Base-by-base conservation (phyloP, 2,797 vertebrate genomes). In the Sternarchorhynchus goeldii region DNA sequence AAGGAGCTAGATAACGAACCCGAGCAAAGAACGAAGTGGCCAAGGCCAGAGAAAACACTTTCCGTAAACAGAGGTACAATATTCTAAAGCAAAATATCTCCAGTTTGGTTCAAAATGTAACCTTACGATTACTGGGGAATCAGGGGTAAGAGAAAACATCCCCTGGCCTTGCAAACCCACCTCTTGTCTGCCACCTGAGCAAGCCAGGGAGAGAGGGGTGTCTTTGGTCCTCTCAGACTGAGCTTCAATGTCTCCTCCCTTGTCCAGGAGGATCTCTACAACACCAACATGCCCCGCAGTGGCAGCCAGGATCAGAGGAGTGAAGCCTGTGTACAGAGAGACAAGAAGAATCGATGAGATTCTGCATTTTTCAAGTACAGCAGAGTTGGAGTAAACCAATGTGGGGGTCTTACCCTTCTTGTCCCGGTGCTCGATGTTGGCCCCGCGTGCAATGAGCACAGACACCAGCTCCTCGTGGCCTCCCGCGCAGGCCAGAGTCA, bases 141-240 rank as follows among this genome's bases (percentile, higher is more conserved):
- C 18, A 25, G 36, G 12, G 16, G 14, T 25, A 25, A 25, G 25
- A 25, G 21, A 60, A n/a, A 58, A 0, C 7, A 8, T n/a, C 12
- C 21, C 29, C 8, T 5, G 32, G 25, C 14, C 55, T 64, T 56
- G 17, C n/a, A 17, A 58, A 39, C 25, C 81, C 85, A 99, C 98
- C 95, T 99, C 98, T 86, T 99, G 98, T 74, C 98, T 95, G 77
- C 97, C 97, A 75, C 97, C 96, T 3, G 97, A 99, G 89, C 98
- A 99, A 7, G 98, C 97, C 86, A 99, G 85, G 2, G 98, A 99
- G 75, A 99, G 95, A 1, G 97, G 98, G 59, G 98, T 99, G 90
- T 99, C 97, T 94, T 99, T 99, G 88, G 98, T 99, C 93, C 98
- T 94, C 92, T 99, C 98, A 4, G 98, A 98, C 87, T 99, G 98